Evolutionary conservation across 2,113 vertebrate species (phyloP), one percentile per base, ranked within the genome.

Genomic region (Dinomys branickii): DNA sequence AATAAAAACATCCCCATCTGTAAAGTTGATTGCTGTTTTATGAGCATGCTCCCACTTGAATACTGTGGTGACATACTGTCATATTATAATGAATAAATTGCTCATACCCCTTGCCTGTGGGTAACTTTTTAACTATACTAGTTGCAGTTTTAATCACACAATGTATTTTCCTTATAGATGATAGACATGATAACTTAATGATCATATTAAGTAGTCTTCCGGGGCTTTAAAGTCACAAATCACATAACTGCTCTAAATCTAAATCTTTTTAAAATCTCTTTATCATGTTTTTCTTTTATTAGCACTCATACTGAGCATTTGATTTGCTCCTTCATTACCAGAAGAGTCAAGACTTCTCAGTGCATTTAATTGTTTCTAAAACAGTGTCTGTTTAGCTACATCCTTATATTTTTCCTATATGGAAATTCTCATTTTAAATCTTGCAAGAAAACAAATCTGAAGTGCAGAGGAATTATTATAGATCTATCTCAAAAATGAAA

Each of bases 201-300:
- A 92, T 78, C 35, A 71, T 41, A 75, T 50, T 81, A 90, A 75
- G 44, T 77, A 84, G 71, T 90, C 41, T 87, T 19, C 14, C 54
- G 44, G 90, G 12, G 5, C 7, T 93, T 71, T 91, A 91, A 94
- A 81, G 3, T 94, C 17, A 91, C 69, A 94, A 87, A 88, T 71
- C 65, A 7, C 9, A 47, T 50, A 89, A 77, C 12, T 88, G 38
- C 41, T 71, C 67, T 59, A n/a, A 84, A 28, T 56, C 14, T 95
- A 26, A 83, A 67, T 95, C 87, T 92, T 95, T 84, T 92, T 92
- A 80, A 56, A 90, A 20, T 0, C 17, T 30, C 6, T 38, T 54
- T 78, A 11, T 33, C 7, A 3, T 33, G 5, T 88, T 92, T 63
- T 88, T 75, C 50, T 84, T 73, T 52, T n/a, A 52, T 83, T 58